phyloP scores from a whole-genome alignment of 2,113 vertebrate species.

The Mustela lutreola region DNA sequence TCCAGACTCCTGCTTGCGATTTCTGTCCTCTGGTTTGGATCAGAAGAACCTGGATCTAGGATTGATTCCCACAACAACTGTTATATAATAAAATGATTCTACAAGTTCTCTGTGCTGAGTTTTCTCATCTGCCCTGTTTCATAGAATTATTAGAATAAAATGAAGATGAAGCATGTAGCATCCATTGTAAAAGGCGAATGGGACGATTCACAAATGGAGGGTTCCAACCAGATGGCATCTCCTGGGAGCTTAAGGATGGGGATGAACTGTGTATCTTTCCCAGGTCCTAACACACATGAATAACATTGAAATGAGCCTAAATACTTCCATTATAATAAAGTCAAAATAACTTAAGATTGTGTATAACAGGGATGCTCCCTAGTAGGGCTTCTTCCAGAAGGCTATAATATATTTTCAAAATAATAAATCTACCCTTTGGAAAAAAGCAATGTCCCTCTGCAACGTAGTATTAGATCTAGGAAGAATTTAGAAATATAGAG shows the following conservation, averaged over 20 bases:
- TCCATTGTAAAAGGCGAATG: conserved; percentile 38
- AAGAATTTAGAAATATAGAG: conserved; percentile 33
- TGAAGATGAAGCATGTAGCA: not conserved
- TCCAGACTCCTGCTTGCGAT: not conserved
- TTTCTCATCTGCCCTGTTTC: conserved; percentile 33
- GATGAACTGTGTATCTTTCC: conserved; percentile 54
- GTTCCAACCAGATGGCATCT: conserved; percentile 3
- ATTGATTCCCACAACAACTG: not conserved
- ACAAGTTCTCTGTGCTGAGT: not conserved
- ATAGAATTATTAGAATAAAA: conserved; percentile 42
- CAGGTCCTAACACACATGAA: conserved; percentile 36
- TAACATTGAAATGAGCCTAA: conserved; percentile 52
- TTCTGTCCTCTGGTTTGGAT: not conserved
- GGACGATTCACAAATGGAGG: conserved; percentile 14
- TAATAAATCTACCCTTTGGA: conserved; percentile 6
- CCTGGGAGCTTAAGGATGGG: not conserved
- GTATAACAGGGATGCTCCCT: conserved; percentile 5
- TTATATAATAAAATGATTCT: not conserved
- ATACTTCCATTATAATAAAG: conserved; percentile 52
- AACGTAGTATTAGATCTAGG: not conserved
- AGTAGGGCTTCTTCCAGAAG: not conserved
- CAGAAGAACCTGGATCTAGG: not conserved
- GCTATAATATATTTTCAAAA: conserved; percentile 51
- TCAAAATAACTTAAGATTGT: conserved; percentile 42
- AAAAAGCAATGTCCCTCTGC: not conserved